Conservation (phyloP, 2,797 vertebrate genomes). For the Pseudotriccus pelzelni region DNA sequence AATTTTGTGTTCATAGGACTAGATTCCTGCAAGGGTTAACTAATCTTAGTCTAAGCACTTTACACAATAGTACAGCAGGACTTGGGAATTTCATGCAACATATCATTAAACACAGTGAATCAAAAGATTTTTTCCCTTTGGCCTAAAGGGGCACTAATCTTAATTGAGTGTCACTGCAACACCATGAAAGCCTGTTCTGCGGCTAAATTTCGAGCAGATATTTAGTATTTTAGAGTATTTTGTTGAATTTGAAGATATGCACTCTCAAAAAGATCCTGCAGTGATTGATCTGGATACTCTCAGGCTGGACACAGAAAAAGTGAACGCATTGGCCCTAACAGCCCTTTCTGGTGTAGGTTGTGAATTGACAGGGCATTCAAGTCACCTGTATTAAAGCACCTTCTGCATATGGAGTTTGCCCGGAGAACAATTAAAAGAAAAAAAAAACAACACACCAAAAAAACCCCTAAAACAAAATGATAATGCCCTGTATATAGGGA, state of each 20-base stretch:
- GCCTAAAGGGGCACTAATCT: not conserved
- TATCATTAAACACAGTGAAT: not conserved
- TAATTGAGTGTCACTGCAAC: not conserved
- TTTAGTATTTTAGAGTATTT: not conserved
- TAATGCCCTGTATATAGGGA: not conserved
- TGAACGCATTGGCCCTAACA: not conserved
- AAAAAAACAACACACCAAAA: too few species aligned
- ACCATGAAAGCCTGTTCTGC: not conserved
- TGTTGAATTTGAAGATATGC: not conserved
- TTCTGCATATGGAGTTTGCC: not conserved
- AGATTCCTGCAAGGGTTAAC: not conserved
- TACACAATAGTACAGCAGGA: not conserved
- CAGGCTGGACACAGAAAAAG: not conserved
- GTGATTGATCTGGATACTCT: not conserved
- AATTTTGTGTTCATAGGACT: not conserved
- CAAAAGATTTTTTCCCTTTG: not conserved
- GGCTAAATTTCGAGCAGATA: not conserved
- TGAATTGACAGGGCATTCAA: not conserved
- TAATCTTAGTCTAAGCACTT: not conserved
- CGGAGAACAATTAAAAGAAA: not conserved
- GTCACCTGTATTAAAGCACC: not conserved
- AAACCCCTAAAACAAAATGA: not conserved
- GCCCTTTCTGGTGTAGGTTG: not conserved
- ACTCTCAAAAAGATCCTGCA: not conserved
- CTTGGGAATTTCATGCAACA: not conserved